Evolutionary conservation across 2,797 vertebrate species (phyloP).

Genomic region (Podarcis lilfordi): DNA sequence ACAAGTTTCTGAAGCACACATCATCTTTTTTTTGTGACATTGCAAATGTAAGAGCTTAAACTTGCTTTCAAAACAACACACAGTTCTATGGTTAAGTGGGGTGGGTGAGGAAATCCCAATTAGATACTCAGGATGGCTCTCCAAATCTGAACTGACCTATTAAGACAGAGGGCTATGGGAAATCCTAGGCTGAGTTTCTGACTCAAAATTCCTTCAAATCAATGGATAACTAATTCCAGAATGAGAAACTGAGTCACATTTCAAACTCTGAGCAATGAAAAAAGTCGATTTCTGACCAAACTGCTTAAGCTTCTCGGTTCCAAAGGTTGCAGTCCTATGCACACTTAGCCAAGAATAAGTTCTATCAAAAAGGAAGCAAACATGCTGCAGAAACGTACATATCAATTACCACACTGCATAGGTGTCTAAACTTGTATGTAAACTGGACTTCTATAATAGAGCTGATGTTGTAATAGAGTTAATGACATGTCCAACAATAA

Average conservation of each 20-base stretch:
- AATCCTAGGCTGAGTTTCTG: rapidly evolving
- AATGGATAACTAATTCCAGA: background rate
- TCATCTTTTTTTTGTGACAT: background rate
- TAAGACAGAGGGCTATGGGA: rapidly evolving
- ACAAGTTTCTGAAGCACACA: constrained; percentile 17
- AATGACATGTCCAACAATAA: constrained; percentile 58
- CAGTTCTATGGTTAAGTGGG: background rate
- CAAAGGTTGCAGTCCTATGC: constrained; percentile 47
- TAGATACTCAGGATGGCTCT: background rate
- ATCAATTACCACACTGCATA: constrained; percentile 47
- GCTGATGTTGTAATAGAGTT: constrained; percentile 66
- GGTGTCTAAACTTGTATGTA: constrained; percentile 53
- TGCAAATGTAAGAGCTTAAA: background rate
- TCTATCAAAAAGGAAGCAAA: background rate
- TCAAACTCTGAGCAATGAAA: constrained; percentile 53
- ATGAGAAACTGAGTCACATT: constrained; percentile 23
- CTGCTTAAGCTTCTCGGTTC: constrained; percentile 49
- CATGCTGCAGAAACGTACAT: constrained; percentile 19
- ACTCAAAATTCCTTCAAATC: constrained; percentile 15
- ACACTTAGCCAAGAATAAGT: background rate
- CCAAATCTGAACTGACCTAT: background rate
- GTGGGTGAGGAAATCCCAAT: background rate
- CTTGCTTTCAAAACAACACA: background rate
- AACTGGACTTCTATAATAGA: constrained; percentile 56
- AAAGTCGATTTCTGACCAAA: constrained; percentile 61